Evolutionary conservation across 1,140 invertebrate genomes (phyloP).

Genomic region (Oryctes rhinoceros): DNA sequence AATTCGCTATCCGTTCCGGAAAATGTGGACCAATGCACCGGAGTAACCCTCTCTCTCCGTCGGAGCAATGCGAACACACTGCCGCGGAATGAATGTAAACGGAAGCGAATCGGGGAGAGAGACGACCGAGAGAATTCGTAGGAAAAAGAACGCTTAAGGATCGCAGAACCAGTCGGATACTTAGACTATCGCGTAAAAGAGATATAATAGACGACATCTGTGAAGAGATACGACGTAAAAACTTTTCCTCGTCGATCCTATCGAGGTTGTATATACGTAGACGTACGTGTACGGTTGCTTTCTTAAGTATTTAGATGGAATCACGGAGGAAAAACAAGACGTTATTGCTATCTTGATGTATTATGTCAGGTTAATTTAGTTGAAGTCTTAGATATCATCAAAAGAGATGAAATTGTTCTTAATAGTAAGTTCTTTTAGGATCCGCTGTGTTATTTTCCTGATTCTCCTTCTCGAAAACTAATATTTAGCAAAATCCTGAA

Average conservation of each 20-base stretch:
- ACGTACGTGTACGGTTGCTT: too few relatives aligned
- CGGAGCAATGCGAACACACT: slow-evolving; percentile 13
- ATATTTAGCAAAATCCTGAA: too few relatives aligned
- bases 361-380: too few relatives aligned
- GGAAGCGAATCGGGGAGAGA: slow-evolving; percentile 22
- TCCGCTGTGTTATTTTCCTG: too few relatives aligned
- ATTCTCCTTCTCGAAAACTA: too few relatives aligned
- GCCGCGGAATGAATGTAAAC: slow-evolving; percentile 20
- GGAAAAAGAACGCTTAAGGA: background rate
- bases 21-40: slow-evolving; percentile 57
- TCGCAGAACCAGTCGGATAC: background rate
- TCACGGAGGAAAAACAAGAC: too few relatives aligned
- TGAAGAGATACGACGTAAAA: background rate
- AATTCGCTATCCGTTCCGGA: slow-evolving; percentile 47
- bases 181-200: background rate
- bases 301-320: too few relatives aligned
- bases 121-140: background rate
- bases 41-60: slow-evolving; percentile 51
- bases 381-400: too few relatives aligned
- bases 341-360: too few relatives aligned
- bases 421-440: too few relatives aligned
- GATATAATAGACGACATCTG: slow-evolving; percentile 14
- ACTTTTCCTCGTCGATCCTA: background rate
- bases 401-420: too few relatives aligned
- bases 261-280: background rate